Evolutionary conservation across 2,113 vertebrate species (phyloP).

Genomic region (Ceratotherium simum): DNA sequence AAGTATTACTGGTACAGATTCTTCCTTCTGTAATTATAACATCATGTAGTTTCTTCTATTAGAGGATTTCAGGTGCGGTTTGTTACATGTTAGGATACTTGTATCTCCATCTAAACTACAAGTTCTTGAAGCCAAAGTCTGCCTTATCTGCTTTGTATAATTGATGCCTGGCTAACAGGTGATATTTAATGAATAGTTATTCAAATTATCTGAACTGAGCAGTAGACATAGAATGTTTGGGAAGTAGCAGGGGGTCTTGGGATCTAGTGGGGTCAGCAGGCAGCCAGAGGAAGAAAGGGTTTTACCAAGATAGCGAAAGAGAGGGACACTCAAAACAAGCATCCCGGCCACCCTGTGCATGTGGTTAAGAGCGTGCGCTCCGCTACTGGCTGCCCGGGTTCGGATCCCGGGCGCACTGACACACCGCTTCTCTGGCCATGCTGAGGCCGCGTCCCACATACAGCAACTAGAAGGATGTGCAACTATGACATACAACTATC

Average conservation of each 20-base stretch:
- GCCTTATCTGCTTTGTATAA: background rate
- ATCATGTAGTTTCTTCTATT: background rate
- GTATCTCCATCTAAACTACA: background rate
- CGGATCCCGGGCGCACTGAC: too few species aligned
- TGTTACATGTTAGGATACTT: background rate
- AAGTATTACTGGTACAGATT: background rate
- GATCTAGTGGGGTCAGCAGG: rapidly evolving
- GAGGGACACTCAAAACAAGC: background rate
- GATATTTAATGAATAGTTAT: background rate
- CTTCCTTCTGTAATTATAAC: background rate
- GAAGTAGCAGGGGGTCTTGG: background rate
- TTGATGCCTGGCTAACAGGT: background rate
- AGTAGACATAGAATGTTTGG: background rate
- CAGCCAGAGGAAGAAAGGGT: background rate
- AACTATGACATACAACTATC: too few species aligned
- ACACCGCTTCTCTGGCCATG: too few species aligned
- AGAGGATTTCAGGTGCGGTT: background rate
- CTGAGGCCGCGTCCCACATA: too few species aligned
- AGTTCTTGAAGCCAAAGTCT: background rate
- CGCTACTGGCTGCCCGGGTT: too few species aligned
- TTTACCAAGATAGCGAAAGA: background rate
- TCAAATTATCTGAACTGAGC: background rate
- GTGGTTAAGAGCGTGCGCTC: too few species aligned
- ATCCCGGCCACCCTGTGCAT: too few species aligned
- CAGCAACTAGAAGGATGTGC: too few species aligned